Evolutionary conservation across 2,797 vertebrate genomes (phyloP), one percentile per base, ranked within the genome.

Genomic region (Anguilla marmorata): DNA sequence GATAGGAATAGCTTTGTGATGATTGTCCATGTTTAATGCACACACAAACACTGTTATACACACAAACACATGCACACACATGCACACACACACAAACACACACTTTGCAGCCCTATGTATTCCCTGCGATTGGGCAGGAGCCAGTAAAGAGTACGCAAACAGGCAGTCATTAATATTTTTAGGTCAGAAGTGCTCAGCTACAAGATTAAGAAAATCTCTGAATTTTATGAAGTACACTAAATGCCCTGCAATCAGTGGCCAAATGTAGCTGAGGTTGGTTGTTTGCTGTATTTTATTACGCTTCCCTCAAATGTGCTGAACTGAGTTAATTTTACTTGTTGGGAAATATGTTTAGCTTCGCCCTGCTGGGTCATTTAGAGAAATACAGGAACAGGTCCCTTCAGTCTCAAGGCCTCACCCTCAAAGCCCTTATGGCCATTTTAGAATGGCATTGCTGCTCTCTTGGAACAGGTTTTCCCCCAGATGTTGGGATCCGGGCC

Each of bases 31-130:
- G 14, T 37, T 41, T 19, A 79, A 79, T 79, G 33, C 33, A 16
- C 33, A 16, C 74, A 37, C 33, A 14, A 14, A 41, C 69, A 69
- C 63, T 6, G 5, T 45, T n/a, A 21, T 30, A 72, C 66, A 72
- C 66, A 30, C 66, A 72, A n/a, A 72, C 66, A 27, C 66, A 72
- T 27, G 30, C 66, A 72, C 66, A 72, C 66, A 72, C 66, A 72
- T n/a, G 11, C 66, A 27, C 14, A 14, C 41, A 41, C 41, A 3
- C 41, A 45, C 41, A 45, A 45, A 45, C 41, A 45, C 41, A 45
- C 41, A 45, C 37, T 45, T 45, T 45, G 41, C 41, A 45, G 41
- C 41, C 14, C 27, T 8, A 1, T 30, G 30, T 5, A 72, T 63
- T 21, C 21, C 60, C 12, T 63, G 60, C n/a, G 12, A 4, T 63